Percentiles rank a stretch among this genome's conserved stretches.
These are phyloP conservation scores for Zenarchopterus dispar DNA, from an alignment of 2,797 vertebrate species.

Conservation along the genomic window DNA sequence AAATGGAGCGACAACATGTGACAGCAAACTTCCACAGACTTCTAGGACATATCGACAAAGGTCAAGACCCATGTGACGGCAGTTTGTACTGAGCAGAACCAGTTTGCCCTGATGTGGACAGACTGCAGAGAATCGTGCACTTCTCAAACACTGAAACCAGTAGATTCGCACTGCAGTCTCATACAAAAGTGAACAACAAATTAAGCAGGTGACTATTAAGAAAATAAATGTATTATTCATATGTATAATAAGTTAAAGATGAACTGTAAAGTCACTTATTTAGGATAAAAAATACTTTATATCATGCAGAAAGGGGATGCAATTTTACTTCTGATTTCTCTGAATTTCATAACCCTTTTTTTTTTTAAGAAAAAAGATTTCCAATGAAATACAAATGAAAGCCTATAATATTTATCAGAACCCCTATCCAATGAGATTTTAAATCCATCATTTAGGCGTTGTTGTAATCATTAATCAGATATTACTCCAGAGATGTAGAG, in stretches of 20 bases:
- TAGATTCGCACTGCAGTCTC: not conserved
- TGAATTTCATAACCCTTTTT: not conserved
- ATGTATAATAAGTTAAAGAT: not conserved
- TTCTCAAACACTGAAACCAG: not conserved
- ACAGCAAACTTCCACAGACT: slow-evolving; percentile 40
- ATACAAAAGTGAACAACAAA: no score
- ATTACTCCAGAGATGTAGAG: slow-evolving; percentile 6
- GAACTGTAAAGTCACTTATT: not conserved
- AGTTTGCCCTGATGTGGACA: not conserved
- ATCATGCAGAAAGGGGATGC: not conserved
- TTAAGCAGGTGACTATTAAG: no score
- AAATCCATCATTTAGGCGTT: slow-evolving; percentile 6
- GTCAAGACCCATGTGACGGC: slow-evolving; percentile 41
- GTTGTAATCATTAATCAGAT: slow-evolving; percentile 9
- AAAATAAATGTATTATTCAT: no score
- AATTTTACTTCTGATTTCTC: not conserved
- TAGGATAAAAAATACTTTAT: not conserved
- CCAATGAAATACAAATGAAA: slow-evolving; percentile 19
- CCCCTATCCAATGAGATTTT: not conserved
- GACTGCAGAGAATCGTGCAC: slow-evolving; percentile 4
- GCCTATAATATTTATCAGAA: slow-evolving; percentile 4
- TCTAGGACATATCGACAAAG: slow-evolving; percentile 51
- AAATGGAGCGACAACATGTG: slow-evolving; percentile 53
- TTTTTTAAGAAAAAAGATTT: not conserved
- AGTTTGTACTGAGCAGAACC: not conserved